Base-by-base conservation (phyloP, 2,888 invertebrate genomes). In the Acleris literana region DNA sequence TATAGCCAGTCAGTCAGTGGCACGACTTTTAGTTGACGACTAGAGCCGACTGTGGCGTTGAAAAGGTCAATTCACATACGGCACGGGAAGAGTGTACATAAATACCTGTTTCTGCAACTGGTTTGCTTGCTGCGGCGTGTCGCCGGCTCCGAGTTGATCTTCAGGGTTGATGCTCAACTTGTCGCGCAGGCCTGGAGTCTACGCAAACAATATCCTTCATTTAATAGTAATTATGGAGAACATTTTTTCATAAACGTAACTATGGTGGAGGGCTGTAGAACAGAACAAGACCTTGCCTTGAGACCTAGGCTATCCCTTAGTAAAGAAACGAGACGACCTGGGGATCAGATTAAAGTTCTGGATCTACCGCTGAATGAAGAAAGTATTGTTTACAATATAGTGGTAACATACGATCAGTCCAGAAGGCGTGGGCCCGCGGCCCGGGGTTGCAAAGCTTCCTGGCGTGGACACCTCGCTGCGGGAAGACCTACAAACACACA, bases 151-250 rank as follows among this genome's bases (percentile, higher is more conserved):
- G 68, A 97, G 76, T 63, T 93, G 95, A 65, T 97, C 97, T 79
- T 98, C 98, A 0, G 97, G 95, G 86, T 99, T 99, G 72, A 99
- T 99, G 82, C 96, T 98, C 58, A 99, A 93, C 79, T 98, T 98
- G 83, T 99, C 99, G 51, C 99, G 94, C 3, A 98, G 95, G 0
- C 97, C 97, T 0, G 96, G 95, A 0, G 95, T 95, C 85, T 92
- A 85, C 55, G 74, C 74, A 17, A 29, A 73, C 73, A 17, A 16
- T n/a, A 48, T 17, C 1, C 0, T 49, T 18, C 1, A 13, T 33
- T 13, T 13, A 11, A 33, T 33, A 13, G 13, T 33, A 11, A 13
- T 1, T 3, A 9, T 33, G 33, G 2, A 33, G 33, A 1, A 33
- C 33, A 33, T 33, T 11, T 33, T 11, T 33, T 11, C 13, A 11